Percentiles rank a stretch among this genome's conserved stretches.
Conservation (phyloP, 2,888 invertebrate genomes). For the Cartodere bifasciata region DNA sequence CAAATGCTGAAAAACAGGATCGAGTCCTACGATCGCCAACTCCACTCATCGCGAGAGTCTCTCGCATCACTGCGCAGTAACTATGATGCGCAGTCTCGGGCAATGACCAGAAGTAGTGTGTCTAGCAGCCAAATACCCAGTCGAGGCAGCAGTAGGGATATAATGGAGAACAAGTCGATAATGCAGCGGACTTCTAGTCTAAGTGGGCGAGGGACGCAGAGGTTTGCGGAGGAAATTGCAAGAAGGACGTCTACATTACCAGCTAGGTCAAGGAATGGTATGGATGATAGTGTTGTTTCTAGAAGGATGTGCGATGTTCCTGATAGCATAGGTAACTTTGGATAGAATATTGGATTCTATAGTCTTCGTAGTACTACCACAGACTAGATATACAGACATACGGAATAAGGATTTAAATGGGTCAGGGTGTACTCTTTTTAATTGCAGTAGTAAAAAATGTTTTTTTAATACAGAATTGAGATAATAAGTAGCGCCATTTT, state of each 20-base stretch:
- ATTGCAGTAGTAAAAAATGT: too few species aligned
- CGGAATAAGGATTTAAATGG: too few species aligned
- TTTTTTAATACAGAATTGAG: too few species aligned
- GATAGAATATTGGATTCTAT: too few species aligned
- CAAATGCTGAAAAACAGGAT: slow-evolving; percentile 14
- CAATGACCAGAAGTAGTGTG: too few species aligned
- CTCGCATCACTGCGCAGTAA: neutral
- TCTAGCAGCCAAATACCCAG: too few species aligned
- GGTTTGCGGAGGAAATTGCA: slow-evolving; percentile 4
- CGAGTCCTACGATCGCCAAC: slow-evolving; percentile 1
- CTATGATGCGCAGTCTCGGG: too few species aligned
- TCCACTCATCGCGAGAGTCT: slow-evolving; percentile 5
- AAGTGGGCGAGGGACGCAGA: neutral
- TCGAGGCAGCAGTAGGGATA: neutral
- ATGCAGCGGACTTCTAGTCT: neutral
- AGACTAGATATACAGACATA: too few species aligned
- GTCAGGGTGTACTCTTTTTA: too few species aligned
- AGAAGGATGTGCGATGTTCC: slow-evolving; percentile 21
- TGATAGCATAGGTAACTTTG: slow-evolving; percentile 19
- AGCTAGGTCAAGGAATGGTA: slow-evolving; percentile 11
- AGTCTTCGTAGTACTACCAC: too few species aligned
- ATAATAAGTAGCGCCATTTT: too few species aligned
- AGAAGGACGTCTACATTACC: slow-evolving; percentile 16
- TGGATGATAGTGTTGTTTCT: slow-evolving; percentile 25
- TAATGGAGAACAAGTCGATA: neutral